Evolutionary conservation across 2,113 vertebrate species (phyloP).

Genomic region (Corythaeola cristata): DNA sequence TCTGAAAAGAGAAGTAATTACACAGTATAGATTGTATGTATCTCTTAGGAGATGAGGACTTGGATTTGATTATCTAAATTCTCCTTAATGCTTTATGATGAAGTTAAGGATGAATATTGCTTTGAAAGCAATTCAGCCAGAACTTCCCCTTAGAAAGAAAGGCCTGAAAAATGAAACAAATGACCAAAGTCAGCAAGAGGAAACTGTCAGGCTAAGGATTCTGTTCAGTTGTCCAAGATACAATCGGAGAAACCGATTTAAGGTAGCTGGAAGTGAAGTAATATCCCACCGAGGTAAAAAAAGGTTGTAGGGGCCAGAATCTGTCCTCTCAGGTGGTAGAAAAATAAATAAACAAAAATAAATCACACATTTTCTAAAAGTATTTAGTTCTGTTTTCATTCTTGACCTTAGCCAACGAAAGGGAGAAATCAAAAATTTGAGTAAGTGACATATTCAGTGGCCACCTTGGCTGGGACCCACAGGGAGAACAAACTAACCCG

Average conservation of each 20-base stretch:
- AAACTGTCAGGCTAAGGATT: neutral
- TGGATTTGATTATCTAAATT: slow-evolving; percentile 57
- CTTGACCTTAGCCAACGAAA: neutral
- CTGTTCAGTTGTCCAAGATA: slow-evolving; percentile 18
- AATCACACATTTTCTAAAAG: neutral
- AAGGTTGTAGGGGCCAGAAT: neutral
- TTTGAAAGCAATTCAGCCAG: slow-evolving; percentile 45
- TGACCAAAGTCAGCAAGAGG: slow-evolving; percentile 9
- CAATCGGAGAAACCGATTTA: slow-evolving; percentile 12
- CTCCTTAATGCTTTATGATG: slow-evolving; percentile 41
- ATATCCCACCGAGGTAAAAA: slow-evolving; percentile 7
- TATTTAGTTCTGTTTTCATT: neutral
- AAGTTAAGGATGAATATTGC: slow-evolving; percentile 37
- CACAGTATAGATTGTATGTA: neutral
- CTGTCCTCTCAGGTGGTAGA: neutral
- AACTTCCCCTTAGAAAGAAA: slow-evolving; percentile 13
- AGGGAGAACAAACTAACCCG: neutral
- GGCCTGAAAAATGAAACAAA: neutral
- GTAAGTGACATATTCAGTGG: neutral
- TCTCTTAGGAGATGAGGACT: slow-evolving; percentile 21
- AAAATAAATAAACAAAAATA: neutral
- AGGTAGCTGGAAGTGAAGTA: slow-evolving; percentile 39
- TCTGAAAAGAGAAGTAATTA: slow-evolving; percentile 44
- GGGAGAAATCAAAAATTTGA: neutral
- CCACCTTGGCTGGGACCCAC: neutral